Percentiles rank a stretch among this genome's conserved stretches.
Conservation (phyloP, 37 sponge, comb jelly and placozoan genomes). For the Beroe ovata region DNA sequence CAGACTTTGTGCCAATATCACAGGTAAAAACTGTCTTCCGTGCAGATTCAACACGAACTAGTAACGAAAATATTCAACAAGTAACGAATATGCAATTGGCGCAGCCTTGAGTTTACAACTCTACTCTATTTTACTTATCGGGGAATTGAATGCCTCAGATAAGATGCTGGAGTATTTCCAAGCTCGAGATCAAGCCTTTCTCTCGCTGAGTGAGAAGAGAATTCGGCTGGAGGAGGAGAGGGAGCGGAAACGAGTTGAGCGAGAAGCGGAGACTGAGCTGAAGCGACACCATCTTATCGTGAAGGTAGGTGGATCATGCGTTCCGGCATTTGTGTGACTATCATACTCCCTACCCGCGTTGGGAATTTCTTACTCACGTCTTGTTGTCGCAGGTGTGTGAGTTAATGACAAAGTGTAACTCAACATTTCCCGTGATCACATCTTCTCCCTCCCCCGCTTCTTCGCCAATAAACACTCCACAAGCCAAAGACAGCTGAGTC, state of each 20-base stretch:
- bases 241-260: conserved; percentile 51
- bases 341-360: no score
- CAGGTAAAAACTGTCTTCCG: no score
- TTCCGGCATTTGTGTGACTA: no score
- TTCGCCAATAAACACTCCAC: background rate
- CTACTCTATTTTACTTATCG: no score
- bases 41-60: no score
- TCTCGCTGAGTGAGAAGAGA: conserved; percentile 38
- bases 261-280: conserved; percentile 60
- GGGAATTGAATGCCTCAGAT: conserved; percentile 32
- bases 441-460: conserved; percentile 7
- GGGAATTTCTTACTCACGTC: no score
- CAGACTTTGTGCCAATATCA: conserved; percentile 29
- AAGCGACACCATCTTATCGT: conserved; percentile 62
- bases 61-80: no score
- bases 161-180: conserved; percentile 54
- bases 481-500: conserved; percentile 17
- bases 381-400: conserved; percentile 54
- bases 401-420: conserved; percentile 29
- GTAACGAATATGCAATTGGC: no score
- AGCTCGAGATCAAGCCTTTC: conserved; percentile 60
- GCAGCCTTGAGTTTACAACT: no score
- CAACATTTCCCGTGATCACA: background rate
- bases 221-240: conserved; percentile 59
- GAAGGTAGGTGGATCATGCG: conserved; percentile 44